Conservation (phyloP, 2,797 vertebrate species). For the Lutra lutra region DNA sequence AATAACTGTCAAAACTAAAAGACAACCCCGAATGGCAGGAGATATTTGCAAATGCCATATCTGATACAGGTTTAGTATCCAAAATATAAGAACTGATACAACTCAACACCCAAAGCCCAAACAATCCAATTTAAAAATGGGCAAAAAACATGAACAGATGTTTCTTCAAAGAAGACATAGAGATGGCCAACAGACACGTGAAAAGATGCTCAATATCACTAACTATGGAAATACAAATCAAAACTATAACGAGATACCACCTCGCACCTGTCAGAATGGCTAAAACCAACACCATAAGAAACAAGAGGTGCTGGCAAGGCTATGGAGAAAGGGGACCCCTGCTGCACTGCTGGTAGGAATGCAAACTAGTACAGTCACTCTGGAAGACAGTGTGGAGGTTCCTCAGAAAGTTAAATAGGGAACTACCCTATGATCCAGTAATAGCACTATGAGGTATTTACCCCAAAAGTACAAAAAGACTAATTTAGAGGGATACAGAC, state of each 20-base stretch:
- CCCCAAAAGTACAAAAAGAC: neutral
- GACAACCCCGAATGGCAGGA: too few species aligned
- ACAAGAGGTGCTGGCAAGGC: neutral
- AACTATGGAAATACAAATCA: neutral
- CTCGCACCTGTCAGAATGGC: neutral
- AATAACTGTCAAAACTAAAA: too few species aligned
- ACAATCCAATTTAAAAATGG: neutral
- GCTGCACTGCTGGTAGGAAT: neutral
- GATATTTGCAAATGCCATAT: too few species aligned
- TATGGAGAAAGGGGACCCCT: neutral
- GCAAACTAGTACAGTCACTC: neutral
- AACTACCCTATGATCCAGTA: neutral
- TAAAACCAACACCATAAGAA: neutral
- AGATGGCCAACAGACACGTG: neutral
- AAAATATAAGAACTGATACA: neutral
- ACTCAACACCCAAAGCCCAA: neutral
- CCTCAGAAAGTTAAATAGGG: neutral
- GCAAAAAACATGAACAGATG: neutral
- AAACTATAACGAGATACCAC: neutral
- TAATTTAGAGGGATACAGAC: neutral
- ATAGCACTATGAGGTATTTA: neutral
- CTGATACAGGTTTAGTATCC: neutral
- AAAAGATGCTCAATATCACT: neutral
- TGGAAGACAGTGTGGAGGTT: neutral
- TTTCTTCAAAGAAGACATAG: neutral